Evolutionary conservation across 2,113 vertebrate genomes (phyloP), one percentile per base, ranked within the genome.

Genomic region (Condylura cristata): DNA sequence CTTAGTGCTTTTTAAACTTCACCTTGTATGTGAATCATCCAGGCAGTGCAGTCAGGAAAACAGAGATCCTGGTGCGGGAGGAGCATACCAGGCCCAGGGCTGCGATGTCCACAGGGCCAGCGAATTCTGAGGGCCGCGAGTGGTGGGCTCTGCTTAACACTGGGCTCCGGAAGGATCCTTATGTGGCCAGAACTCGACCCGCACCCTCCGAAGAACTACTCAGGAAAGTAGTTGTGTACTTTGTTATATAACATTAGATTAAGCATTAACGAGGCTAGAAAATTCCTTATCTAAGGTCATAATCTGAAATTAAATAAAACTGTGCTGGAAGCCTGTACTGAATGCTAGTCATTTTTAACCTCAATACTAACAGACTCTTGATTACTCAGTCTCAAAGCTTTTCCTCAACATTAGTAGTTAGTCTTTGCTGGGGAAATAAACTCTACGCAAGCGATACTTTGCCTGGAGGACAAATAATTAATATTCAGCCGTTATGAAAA

Each of bases 241-340:
- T 96, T 56, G 95, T 98, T 98, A 98, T 75, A 92, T 95, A 98
- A 98, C 90, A 95, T 82, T 68, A 97, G 96, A 97, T 96, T 96
- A 98, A 97, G 97, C 95, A 96, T 96, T 98, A 98, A 97, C 94
- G 95, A 98, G 90, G 95, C 95, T 96, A 96, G 97, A 98, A 96
- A 97, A 96, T 13, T 98, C 94, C 98, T 98, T 98, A 97, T 97
- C 96, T 97, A 97, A 97, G 75, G 86, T 95, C 92, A 78, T 95
- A 76, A 97, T 93, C 97, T 96, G 86, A 98, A 97, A 96, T 97
- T 96, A 97, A 97, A 96, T 96, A 97, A 86, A 97, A 96, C 95
- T 96, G 91, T 75, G 96, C 96, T 97, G 92, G 96, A 95, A 83
- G 72, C 71, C 92, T 92, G 76, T 46, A 3, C 8, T 86, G 82